Base-by-base conservation (phyloP, 2,113 vertebrate species). In the Brachypteracias leptosomus region DNA sequence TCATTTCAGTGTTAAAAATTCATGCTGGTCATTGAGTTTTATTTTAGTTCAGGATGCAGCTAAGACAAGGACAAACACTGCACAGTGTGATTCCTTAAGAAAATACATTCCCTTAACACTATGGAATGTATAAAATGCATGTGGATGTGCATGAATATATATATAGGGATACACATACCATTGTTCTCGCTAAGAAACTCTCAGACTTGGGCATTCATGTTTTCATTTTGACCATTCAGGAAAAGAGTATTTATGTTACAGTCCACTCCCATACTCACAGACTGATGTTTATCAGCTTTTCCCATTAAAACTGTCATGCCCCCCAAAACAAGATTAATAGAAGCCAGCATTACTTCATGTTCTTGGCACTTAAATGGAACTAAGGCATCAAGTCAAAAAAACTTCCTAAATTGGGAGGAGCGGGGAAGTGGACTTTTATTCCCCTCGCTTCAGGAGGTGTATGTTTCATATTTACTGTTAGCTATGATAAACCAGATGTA, bases 251-350 rank as follows among this genome's bases (percentile, higher is more conserved):
- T 98, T 98, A 97, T 96, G 95, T 96, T 96, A 87, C 66, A 78
- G 94, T 96, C 96, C 95, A 95, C 96, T 98, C 97, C 97, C 93
- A 95, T 96, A 97, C 97, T 97, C 93, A 72, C 91, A 97, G 97
- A 97, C 97, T 94, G 97, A 98, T 97, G 94, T 84, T 97, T 98
- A 98, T 98, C 98, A 96, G 97, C 95, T 97, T 97, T 96, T 96
- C 96, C 97, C 97, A 94, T 98, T 97, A 97, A 98, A 98, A 86
- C 97, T 98, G 97, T 97, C 97, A 96, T 94, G 94, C 97, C 94
- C 85, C 59, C 82, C 95, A 80, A 98, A 97, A 93, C 79, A 97
- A 97, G 97, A 98, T 97, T 96, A 97, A 98, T 92, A 97, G 97
- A 97, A 97, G 96, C 92, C 94, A 86, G 96, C 96, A 98, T 98